These are phyloP conservation scores for Minunthozetes semirufus DNA, from an alignment of 2,888 invertebrate genomes.

Conservation along the genomic window DNA sequence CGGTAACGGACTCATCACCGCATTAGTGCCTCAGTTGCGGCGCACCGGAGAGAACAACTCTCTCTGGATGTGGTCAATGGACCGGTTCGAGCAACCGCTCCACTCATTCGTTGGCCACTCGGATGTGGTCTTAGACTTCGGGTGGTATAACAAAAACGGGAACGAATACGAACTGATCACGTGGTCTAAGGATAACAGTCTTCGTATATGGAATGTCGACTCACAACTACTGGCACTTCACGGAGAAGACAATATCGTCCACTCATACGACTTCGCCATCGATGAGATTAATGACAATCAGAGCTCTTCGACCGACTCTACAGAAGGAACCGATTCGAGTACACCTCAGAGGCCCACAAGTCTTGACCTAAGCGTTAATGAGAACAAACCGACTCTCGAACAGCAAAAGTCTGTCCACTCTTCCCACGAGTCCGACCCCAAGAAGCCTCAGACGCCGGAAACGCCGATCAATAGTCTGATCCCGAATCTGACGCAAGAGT, in stretches of 20 bases:
- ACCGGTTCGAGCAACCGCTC: slow-evolving; percentile 57
- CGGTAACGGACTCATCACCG: slow-evolving; percentile 82
- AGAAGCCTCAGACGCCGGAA: slow-evolving; percentile 15
- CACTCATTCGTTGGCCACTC: slow-evolving; percentile 90
- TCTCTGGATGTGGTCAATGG: slow-evolving; percentile 66
- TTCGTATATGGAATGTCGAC: slow-evolving; percentile 84
- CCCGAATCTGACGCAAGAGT: slow-evolving; percentile 60
- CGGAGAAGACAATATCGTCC: slow-evolving; percentile 2
- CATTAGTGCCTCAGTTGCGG: slow-evolving; percentile 82
- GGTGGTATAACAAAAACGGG: slow-evolving; percentile 66
- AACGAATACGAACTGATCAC: slow-evolving; percentile 77
- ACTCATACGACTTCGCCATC: slow-evolving; percentile 1
- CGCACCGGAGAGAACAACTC: slow-evolving; percentile 70
- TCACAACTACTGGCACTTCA: slow-evolving; percentile 57
- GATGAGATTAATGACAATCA: slow-evolving; percentile 17
- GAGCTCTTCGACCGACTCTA: background rate
- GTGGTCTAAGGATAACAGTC: slow-evolving; percentile 88
- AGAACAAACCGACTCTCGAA: background rate
- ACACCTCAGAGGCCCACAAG: background rate
- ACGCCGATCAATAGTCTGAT: slow-evolving; percentile 1
- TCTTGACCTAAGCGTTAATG: background rate
- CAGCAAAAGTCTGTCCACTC: background rate
- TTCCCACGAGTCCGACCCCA: background rate
- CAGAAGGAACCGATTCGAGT: background rate
- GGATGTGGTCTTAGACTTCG: slow-evolving; percentile 89